Evolutionary conservation across 2,113 vertebrate genomes (phyloP), one percentile per base, ranked within the genome.

Genomic region (Alexandromys fortis): DNA sequence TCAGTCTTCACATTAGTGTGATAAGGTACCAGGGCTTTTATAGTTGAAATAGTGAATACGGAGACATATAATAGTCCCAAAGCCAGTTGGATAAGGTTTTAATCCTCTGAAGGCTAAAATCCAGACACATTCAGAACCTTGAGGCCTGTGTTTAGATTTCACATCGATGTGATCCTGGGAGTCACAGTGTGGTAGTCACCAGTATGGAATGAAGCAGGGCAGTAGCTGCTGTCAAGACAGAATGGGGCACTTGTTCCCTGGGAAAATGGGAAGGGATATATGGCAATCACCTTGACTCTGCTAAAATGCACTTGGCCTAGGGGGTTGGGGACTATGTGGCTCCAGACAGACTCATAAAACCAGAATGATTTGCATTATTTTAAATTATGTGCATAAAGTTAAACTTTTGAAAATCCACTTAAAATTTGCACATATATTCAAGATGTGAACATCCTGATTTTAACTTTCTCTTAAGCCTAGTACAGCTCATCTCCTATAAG

Each of bases 301-400:
- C 14, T 86, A 75, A 95, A 78, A 85, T 3, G 17, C 70, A 11
- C 58, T 22, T 5, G 17, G 89, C 42, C 75, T 94, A 70, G 63
- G 47, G 78, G 91, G 16, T 79, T 38, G 65, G 70, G 82, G 81
- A 88, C 19, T 79, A 16, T 55, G 86, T 73, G 89, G 67, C 89
- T 94, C 70, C 58, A 70, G 70, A 90, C 63, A 95, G 94, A 67
- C 86, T 92, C 92, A 73, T 45, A 82, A 90, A 92, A 88, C 79
- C 68, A 35, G 68, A 33, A 72, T 70, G 49, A 88, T 88, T 58
- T 95, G 82, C 70, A 96, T 97, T 83, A 89, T 91, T 96, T 92
- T 89, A 89, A 82, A 96, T 95, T 95, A 61, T 82, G 91, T 94
- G 90, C 83, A 96, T 90, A 94, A 96, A 93, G 94, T 96, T 77